A percentile compares a stretch with the other conserved stretches of the same genome.
phyloP scores from a whole-genome alignment of 2,888 invertebrate genomes.

The Dastarcus helophoroides region DNA sequence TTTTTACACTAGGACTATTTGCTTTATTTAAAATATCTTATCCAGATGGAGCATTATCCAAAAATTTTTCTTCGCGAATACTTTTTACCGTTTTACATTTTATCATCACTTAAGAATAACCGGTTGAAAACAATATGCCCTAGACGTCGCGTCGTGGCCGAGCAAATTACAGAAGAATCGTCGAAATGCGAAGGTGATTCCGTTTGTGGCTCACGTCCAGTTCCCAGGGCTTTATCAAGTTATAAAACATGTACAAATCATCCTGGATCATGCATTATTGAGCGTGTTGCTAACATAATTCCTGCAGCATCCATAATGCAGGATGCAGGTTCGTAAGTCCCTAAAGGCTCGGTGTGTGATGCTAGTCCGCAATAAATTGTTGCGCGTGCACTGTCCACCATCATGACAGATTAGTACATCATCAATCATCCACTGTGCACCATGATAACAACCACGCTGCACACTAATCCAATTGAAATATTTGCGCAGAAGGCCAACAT shows the following conservation, averaged over 20 bases:
- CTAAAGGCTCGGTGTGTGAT: conserved; percentile 20
- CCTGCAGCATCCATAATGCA: conserved; percentile 20
- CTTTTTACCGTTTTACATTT: too few relatives aligned
- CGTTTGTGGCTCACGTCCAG: conserved; percentile 10
- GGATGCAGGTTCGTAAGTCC: conserved; percentile 14
- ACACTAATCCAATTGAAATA: conserved; percentile 29
- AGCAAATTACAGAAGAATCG: too few relatives aligned
- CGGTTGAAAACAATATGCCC: too few relatives aligned
- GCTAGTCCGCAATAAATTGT: conserved; percentile 31
- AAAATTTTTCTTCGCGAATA: too few relatives aligned
- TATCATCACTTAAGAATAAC: too few relatives aligned
- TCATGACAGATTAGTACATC: conserved; percentile 38
- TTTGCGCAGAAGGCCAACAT: conserved; percentile 20
- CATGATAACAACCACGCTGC: conserved; percentile 25
- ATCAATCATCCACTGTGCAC: conserved; percentile 31
- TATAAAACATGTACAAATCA: conserved; percentile 9
- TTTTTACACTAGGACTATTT: too few relatives aligned
- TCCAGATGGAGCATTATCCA: too few relatives aligned
- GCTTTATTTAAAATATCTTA: too few relatives aligned
- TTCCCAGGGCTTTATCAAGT: conserved; percentile 11
- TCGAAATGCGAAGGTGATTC: too few relatives aligned
- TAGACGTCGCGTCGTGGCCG: too few relatives aligned
- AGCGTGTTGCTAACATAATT: conserved; percentile 19
- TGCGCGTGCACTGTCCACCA: conserved; percentile 30
- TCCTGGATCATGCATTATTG: conserved; percentile 20